Evolutionary conservation across 2,113 vertebrate species (phyloP).

Genomic region (Chlorocebus sabaeus): DNA sequence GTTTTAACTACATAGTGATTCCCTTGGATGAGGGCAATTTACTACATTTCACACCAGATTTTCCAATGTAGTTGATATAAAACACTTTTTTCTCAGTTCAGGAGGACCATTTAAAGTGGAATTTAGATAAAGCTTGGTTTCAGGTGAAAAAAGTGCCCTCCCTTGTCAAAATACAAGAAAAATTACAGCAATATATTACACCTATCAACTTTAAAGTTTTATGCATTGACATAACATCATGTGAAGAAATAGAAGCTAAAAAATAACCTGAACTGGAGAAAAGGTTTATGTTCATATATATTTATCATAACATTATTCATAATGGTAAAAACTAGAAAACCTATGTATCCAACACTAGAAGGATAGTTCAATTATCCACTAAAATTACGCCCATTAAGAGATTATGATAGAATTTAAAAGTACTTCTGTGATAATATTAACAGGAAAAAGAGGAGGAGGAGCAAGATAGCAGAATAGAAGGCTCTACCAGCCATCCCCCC

Average conservation of each 20-base stretch:
- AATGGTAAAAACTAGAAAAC: constrained; percentile 19
- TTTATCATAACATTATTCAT: constrained; percentile 23
- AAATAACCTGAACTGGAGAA: constrained; percentile 5
- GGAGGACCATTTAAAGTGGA: constrained; percentile 19
- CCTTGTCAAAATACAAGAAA: constrained; percentile 37
- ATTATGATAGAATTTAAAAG: neutral
- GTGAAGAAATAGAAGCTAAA: constrained; percentile 19
- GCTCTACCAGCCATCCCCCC: too few relatives aligned
- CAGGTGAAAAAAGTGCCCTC: neutral
- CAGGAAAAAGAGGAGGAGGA: too few relatives aligned
- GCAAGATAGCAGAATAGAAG: too few relatives aligned
- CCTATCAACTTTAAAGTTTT: constrained; percentile 22
- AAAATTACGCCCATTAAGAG: neutral
- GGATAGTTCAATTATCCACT: neutral
- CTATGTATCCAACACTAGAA: neutral
- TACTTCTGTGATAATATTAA: neutral
- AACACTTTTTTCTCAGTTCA: constrained; percentile 34
- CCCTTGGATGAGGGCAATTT: constrained; percentile 10
- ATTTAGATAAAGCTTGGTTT: constrained; percentile 12
- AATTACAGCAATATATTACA: neutral
- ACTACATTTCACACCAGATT: constrained; percentile 35
- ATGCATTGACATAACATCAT: neutral
- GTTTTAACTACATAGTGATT: neutral
- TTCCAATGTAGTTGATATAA: constrained; percentile 29
- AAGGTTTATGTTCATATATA: neutral